These are phyloP conservation scores for Odontomachus brunneus DNA, from an alignment of 1,140 invertebrate species.

Conservation along the genomic window DNA sequence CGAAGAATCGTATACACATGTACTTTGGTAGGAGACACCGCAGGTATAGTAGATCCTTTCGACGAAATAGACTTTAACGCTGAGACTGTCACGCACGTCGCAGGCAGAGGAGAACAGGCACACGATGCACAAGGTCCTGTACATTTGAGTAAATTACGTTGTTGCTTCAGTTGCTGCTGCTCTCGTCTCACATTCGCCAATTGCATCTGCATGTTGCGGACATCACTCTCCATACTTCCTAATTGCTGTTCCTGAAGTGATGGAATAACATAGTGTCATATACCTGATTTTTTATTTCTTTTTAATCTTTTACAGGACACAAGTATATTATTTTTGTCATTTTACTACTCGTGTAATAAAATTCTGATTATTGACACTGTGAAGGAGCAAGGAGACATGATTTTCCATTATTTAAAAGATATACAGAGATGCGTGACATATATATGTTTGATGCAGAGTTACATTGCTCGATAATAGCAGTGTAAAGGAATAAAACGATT, in stretches of 20 bases:
- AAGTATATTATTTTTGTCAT: not conserved
- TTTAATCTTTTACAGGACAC: not conserved
- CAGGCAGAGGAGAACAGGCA: slow-evolving; percentile 65
- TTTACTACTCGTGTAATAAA: not conserved
- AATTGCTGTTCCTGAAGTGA: slow-evolving; percentile 86
- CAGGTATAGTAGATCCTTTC: slow-evolving; percentile 23
- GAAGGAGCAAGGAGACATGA: too few relatives aligned
- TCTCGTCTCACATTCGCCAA: slow-evolving; percentile 87
- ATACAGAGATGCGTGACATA: not conserved
- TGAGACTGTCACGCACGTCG: slow-evolving; percentile 40
- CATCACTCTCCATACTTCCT: slow-evolving; percentile 87
- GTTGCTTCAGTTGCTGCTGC: slow-evolving; percentile 86
- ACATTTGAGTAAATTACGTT: slow-evolving; percentile 84
- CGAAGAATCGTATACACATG: not conserved
- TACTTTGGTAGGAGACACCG: slow-evolving; percentile 46
- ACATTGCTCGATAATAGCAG: not conserved
- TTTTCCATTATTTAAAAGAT: too few relatives aligned
- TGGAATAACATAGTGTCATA: not conserved
- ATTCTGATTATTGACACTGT: not conserved
- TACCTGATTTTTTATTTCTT: not conserved
- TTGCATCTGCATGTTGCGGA: slow-evolving; percentile 87
- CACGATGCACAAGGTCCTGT: slow-evolving; percentile 77
- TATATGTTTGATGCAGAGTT: not conserved
- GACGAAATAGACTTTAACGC: slow-evolving; percentile 11
- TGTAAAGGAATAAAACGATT: not conserved